Percentiles rank a stretch among this genome's conserved stretches.
phyloP scores from a whole-genome alignment of 1,140 invertebrate genomes.

The Aphaenogaster floridana region DNA sequence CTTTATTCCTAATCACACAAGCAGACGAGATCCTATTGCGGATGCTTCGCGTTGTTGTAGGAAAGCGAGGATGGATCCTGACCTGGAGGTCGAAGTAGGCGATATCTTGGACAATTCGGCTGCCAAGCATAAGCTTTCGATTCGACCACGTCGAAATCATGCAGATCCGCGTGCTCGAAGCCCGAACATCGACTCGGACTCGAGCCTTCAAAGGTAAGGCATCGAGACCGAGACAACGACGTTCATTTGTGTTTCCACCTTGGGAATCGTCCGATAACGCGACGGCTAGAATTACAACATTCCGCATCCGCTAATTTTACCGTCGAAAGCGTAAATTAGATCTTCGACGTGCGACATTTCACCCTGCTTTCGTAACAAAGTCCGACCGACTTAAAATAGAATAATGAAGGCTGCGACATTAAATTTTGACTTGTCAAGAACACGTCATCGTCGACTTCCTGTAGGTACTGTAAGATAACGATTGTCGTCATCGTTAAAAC shows the following conservation, averaged over 20 bases:
- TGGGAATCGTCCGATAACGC: not conserved
- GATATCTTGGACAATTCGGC: slow-evolving; percentile 91
- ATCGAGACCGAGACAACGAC: not conserved
- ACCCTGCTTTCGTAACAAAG: slow-evolving; percentile 30
- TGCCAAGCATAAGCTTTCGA: slow-evolving; percentile 91
- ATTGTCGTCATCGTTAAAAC: slow-evolving; percentile 22
- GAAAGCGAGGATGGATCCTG: slow-evolving; percentile 88
- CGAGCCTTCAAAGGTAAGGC: slow-evolving; percentile 67
- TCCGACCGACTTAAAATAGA: slow-evolving; percentile 33
- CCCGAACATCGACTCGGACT: slow-evolving; percentile 71
- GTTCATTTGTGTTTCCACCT: not conserved
- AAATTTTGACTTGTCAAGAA: slow-evolving; percentile 36
- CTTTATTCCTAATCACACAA: slow-evolving; percentile 36
- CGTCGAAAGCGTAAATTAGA: slow-evolving; percentile 24
- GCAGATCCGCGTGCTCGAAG: slow-evolving; percentile 84
- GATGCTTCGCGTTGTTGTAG: slow-evolving; percentile 84
- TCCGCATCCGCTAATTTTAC: slow-evolving; percentile 15
- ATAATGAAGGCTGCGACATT: slow-evolving; percentile 45
- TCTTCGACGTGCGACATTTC: slow-evolving; percentile 34
- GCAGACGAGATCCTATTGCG: slow-evolving; percentile 13
- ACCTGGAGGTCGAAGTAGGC: slow-evolving; percentile 88
- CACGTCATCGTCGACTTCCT: slow-evolving; percentile 38
- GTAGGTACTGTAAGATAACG: slow-evolving; percentile 13
- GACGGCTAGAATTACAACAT: not conserved
- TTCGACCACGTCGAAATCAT: slow-evolving; percentile 91